Base-by-base conservation (phyloP, 2,888 invertebrate species). In the Papilio protenor region DNA sequence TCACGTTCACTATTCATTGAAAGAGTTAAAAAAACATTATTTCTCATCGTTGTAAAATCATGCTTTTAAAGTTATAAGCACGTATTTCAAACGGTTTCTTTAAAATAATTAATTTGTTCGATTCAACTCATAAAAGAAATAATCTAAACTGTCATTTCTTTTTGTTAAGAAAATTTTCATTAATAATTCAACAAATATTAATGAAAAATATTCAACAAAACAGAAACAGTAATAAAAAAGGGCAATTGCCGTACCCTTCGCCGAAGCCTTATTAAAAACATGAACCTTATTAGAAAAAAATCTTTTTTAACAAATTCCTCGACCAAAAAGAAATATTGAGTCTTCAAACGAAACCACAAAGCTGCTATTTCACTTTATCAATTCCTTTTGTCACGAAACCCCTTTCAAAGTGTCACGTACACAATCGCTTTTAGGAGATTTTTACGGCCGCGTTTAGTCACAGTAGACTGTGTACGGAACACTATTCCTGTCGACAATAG, bases 311-410 rank as follows among this genome's bases (percentile, higher is more conserved):
- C 23, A 40, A 66, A 75, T 27, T 18, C 23, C 12, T 10, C 16
- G 16, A 14, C 49, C 14, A 52, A 61, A 73, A 61, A 55, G 52
- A 71, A 78, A 70, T 75, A 78, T 71, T 75, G 61, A 61, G 77
- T 33, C 64, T 61, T 72, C 59, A 74, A 77, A 75, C 45, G 64
- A 45, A 71, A 64, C 72, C 74, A 80, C 81, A 79, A 76, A 80
- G 79, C 79, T 79, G 79, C 80, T 82, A 81, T 81, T 81, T 79
- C 79, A 70, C 73, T 79, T 78, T 81, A 79, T 80, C 80, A 80
- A 79, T 80, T 80, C 80, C 78, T 79, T 79, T 78, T 77, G 75
- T 78, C 76, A 75, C 70, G 55, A 75, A 75, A 70, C 82, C 82
- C 80, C 76, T 82, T 81, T 80, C 79, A 79, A 72, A 73, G 71